A percentile compares a stretch with the other conserved stretches of the same genome.
These are phyloP conservation scores for Chelon auratus DNA, from an alignment of 2,797 vertebrate species.

Conservation along the genomic window DNA sequence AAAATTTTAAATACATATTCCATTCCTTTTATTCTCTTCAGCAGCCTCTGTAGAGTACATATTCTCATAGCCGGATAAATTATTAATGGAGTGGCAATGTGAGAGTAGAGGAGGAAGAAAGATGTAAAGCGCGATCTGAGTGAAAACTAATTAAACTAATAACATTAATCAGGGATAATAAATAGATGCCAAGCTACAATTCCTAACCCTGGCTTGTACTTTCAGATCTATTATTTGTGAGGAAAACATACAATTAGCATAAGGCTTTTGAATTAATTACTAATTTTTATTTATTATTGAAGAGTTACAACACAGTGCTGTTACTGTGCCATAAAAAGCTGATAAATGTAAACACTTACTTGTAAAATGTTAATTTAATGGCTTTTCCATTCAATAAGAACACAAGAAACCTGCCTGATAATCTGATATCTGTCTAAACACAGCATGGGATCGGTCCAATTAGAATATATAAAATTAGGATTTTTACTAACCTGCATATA, in stretches of 20 bases:
- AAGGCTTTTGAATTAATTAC: neutral
- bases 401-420: neutral
- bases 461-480: neutral
- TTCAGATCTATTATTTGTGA: conserved; percentile 1
- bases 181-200: neutral
- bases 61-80: neutral
- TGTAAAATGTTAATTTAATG: neutral
- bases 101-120: neutral
- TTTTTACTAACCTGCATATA: neutral
- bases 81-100: neutral
- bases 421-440: neutral
- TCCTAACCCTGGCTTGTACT: neutral
- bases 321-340: neutral
- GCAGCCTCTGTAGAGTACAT: neutral
- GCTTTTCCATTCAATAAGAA: neutral
- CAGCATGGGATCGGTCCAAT: neutral
- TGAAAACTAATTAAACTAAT: neutral
- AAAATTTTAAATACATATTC: neutral
- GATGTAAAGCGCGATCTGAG: neutral
- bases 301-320: neutral
- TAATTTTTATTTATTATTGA: neutral
- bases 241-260: neutral
- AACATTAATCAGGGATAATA: neutral
- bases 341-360: neutral
- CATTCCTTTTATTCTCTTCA: neutral